Evolutionary conservation across 1,140 invertebrate genomes (phyloP), one percentile per base, ranked within the genome.

Genomic region (Lucilia sericata): DNA sequence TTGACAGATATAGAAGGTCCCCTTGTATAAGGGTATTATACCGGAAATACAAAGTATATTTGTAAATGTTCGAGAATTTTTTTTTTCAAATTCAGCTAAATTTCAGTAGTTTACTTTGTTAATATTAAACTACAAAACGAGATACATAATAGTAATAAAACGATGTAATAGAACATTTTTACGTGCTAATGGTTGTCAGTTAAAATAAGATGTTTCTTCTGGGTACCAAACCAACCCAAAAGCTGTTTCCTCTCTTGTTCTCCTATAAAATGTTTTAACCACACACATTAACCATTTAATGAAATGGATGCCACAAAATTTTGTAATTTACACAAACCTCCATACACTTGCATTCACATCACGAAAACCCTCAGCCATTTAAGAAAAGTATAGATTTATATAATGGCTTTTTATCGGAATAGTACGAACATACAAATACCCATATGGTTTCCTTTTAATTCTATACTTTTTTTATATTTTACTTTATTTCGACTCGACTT

Each of bases 121-220:
- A 2, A 30, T 30, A 30, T 30, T 30, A 30, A 30, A 30, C 25
- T 30, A 30, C 25, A 30, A 30, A 30, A 30, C 25, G 25, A 30
- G 25, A 30, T 30, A 30, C 25, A 30, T 30, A 3, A 30, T 30
- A 30, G 25, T 30, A 7, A 42, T 42, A 42, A 42, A 42, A 42
- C 10, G 42, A 42, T 42, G 42, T 7, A 8, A 7, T 17, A n/a
- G n/a, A 70, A 25, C n/a, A 70, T 70, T 7, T 70, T 70, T 70
- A 70, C 65, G 65, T 70, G 65, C 65, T 70, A 70, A 70, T 70
- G 65, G 65, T 0, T 21, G 21, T 19, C 65, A 70, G 65, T 70
- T 70, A 70, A 70, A 70, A 7, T 19, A 70, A 70, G 55, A 70
- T 70, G 65, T 70, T 70, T 17, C 21, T 9, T 60, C 10, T 60